Evolutionary conservation across 1,140 invertebrate genomes (phyloP), one percentile per base, ranked within the genome.

Genomic region (Paraescarpia echinospica): DNA sequence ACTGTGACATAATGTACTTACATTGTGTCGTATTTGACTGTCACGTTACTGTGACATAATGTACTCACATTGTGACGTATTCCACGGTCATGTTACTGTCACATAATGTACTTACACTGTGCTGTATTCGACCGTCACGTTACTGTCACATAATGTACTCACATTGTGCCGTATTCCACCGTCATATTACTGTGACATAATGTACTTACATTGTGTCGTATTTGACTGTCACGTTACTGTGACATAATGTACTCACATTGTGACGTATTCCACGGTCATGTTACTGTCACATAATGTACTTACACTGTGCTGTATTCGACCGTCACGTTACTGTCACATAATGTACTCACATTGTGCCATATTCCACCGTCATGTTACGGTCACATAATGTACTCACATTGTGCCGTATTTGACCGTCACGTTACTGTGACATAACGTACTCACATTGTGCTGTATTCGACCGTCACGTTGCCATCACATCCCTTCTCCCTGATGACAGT

Each of bases 381-480:
- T 41, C 41, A 41, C 41, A 41, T 41, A 12, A 4, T 41, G 41
- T 91, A 94, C 95, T 41, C 12, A 95, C 95, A 95, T 96, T 0
- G 97, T 97, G 59, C 95, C 96, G 96, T 97, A 97, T 93, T 97
- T 96, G 9, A 41, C 41, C 12, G 41, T 41, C 41, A 41, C 41
- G 12, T 41, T 4, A 41, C 97, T 97, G 95, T 97, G 4, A 41
- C 41, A 41, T 41, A 12, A 12, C 22, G 59, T 91, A 94, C 95
- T 94, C 94, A 95, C 95, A 95, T 96, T 0, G 97, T 97, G 77
- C 95, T 96, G 96, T 97, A 97, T 93, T 97, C 96, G 9, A 97
- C 96, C 12, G 96, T 95, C 34, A 97, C 96, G 41, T 96, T 96
- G 4, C 97, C 97, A 95, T 97, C 97, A 89, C 97, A 96, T 33